Evolutionary conservation across 2,797 vertebrate species (phyloP), one percentile per base, ranked within the genome.

Genomic region (Malurus splendens): DNA sequence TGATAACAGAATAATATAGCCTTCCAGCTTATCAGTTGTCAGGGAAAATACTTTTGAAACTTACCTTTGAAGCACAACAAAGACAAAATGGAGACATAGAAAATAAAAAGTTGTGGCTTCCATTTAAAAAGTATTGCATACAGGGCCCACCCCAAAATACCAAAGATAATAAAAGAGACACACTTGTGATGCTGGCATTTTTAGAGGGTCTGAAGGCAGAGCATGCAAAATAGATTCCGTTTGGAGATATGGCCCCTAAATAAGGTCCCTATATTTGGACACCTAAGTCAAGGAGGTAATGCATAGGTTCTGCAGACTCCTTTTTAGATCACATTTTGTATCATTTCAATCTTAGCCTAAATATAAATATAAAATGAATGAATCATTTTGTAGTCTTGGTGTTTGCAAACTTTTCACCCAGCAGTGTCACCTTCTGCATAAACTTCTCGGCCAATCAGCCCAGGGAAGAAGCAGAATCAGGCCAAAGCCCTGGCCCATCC

Each of bases 151-250:
- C 18, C 28, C 38, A 57, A 86, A 90, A 82, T 20, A 45, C 6
- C 27, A 50, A 82, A 52, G 14, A n/a, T 12, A 72, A 32, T 86
- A 68, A 20, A 51, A 85, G 51, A 59, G 32, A 54, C 18, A 57
- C 6, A 22, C 2, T 45, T 47, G n/a, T 3, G 24, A 77, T 71
- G 36, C 6, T 0, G 0, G n/a, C 7, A 64, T 36, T 89, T 82
- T 39, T 30, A 57, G 57, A 22, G 12, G 11, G 24, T 76, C 64
- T 33, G 30, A 93, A 86, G 36, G 36, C 24, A 89, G 39, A 74
- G 10, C 5, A 60, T 6, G 7, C 9, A 87, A 86, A 72, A 73
- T 13, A 1, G 24, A 80, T 41, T 1, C 0, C 65, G 74, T 83
- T 57, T 42, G 62, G 33, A 45, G 12, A 62, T 38, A 39, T 81